Conservation (phyloP, 2,888 invertebrate species). For the Halictus ligatus region DNA sequence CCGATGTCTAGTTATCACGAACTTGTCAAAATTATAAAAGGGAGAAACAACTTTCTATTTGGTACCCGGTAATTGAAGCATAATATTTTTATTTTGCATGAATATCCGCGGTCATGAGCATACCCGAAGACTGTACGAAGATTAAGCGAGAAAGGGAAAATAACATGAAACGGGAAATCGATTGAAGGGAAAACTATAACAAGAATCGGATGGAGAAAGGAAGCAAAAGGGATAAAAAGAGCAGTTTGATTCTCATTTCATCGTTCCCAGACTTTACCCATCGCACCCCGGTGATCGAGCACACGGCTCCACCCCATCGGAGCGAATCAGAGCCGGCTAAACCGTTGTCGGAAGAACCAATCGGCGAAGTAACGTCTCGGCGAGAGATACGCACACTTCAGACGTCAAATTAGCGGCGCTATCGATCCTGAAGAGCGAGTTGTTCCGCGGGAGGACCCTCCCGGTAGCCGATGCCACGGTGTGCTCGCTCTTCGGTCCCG, state of each 20-base stretch:
- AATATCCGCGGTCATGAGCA: no score
- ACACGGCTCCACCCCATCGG: neutral
- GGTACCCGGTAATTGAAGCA: no score
- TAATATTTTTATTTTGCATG: no score
- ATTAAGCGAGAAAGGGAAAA: neutral
- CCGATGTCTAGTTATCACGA: no score
- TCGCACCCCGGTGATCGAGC: neutral
- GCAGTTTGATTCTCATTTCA: neutral
- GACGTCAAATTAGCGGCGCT: constrained; percentile 48
- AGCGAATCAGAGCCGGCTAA: neutral
- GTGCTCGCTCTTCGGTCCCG: constrained; percentile 18
- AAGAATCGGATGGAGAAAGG: neutral
- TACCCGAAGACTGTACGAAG: neutral
- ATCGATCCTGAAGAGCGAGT: constrained; percentile 51
- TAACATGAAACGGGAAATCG: neutral
- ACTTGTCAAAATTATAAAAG: neutral
- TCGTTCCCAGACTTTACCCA: neutral
- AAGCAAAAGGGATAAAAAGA: neutral
- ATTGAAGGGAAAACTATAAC: neutral
- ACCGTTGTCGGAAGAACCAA: constrained; percentile 9
- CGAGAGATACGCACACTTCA: constrained; percentile 18
- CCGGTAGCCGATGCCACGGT: constrained; percentile 20
- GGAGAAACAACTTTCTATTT: neutral
- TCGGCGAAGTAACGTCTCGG: neutral
- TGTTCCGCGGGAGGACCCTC: constrained; percentile 49